Evolutionary conservation across 2,113 vertebrate genomes (phyloP).

Genomic region (Pseudonaja textilis): DNA sequence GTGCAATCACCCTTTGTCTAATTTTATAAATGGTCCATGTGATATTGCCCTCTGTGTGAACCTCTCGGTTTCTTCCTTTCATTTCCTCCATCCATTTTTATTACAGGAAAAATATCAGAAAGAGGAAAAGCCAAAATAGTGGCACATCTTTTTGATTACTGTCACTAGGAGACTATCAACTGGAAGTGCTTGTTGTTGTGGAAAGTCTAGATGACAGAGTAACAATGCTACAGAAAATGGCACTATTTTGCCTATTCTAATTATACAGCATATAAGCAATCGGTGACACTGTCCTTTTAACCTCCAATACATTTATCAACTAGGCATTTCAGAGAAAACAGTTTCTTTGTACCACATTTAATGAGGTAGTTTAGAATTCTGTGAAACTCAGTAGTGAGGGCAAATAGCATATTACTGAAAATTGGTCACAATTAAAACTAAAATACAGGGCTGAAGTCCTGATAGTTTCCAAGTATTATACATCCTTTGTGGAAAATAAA

Average conservation of each 20-base stretch:
- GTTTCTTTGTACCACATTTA: background rate
- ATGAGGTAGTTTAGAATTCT: background rate
- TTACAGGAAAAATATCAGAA: background rate
- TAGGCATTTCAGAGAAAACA: background rate
- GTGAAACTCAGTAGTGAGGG: background rate
- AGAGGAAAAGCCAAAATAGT: background rate
- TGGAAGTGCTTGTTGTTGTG: background rate
- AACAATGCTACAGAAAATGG: background rate
- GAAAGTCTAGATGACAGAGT: background rate
- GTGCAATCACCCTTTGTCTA: background rate
- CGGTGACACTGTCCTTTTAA: background rate
- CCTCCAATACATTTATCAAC: background rate
- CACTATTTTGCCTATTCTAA: background rate
- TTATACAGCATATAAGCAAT: background rate
- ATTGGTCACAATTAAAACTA: conserved; percentile 15
- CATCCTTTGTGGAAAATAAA: background rate
- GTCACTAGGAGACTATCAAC: background rate
- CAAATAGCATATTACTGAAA: conserved; percentile 10
- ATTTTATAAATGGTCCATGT: background rate
- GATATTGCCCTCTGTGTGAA: background rate
- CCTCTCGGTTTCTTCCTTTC: background rate
- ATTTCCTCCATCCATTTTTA: background rate
- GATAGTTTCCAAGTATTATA: background rate
- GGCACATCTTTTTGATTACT: background rate
- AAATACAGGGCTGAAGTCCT: background rate